These are phyloP conservation scores for Petroica traversi DNA, from an alignment of 2,113 vertebrate genomes.

Conservation along the genomic window DNA sequence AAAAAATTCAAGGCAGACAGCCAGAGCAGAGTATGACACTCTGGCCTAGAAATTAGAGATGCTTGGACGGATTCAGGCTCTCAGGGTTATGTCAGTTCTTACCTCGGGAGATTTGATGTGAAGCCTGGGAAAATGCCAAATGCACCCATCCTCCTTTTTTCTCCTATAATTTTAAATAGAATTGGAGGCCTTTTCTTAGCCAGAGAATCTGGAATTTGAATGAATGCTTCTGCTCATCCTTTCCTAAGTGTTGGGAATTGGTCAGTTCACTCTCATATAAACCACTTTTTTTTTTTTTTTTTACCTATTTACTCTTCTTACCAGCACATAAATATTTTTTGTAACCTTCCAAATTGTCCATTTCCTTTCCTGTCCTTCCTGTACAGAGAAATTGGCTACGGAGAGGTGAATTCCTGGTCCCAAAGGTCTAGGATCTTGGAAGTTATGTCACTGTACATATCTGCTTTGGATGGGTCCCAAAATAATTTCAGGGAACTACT, in stretches of 20 bases:
- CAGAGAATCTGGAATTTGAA: neutral
- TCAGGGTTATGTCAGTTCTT: neutral
- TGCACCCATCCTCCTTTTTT: neutral
- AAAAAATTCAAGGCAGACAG: neutral
- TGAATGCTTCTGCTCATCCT: neutral
- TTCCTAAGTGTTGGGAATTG: neutral
- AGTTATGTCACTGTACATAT: neutral
- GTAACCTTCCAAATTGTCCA: neutral
- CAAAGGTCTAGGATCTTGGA: neutral
- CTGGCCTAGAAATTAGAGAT: neutral
- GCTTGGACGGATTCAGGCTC: neutral
- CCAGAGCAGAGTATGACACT: neutral
- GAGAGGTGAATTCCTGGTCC: neutral
- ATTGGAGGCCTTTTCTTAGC: neutral
- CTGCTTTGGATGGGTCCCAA: neutral
- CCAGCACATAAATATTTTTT: neutral
- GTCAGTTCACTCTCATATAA: neutral
- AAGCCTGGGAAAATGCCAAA: neutral
- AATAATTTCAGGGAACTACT: neutral
- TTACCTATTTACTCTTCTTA: neutral
- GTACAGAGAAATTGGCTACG: neutral
- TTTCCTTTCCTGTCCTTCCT: neutral
- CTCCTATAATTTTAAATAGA: neutral
- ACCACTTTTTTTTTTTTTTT: neutral
- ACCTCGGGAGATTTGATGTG: neutral